These are phyloP conservation scores for Heliangelus exortis DNA, from an alignment of 2,797 vertebrate species.

Conservation along the genomic window DNA sequence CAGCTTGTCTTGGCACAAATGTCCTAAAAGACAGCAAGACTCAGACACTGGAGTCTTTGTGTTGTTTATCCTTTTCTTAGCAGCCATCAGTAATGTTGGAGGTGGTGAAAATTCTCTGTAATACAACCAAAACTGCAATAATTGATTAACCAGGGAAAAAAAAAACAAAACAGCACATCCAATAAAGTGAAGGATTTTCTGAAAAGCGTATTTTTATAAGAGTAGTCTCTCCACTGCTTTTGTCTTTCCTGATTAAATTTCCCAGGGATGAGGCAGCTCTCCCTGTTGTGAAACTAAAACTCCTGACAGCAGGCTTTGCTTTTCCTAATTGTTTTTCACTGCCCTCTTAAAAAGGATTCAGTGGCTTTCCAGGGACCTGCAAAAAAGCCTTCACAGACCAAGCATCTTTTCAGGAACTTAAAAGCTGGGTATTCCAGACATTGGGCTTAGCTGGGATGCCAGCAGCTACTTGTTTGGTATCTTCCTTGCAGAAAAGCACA, in stretches of 20 bases:
- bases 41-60: not conserved
- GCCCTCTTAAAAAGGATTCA: not conserved
- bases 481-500: not conserved
- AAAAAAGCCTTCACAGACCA: not conserved
- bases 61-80: not conserved
- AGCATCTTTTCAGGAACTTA: not conserved
- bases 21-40: not conserved
- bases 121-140: not conserved
- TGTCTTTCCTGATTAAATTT: not conserved
- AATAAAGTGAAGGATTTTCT: not conserved
- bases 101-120: not conserved
- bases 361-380: not conserved
- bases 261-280: not conserved
- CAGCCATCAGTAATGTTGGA: too few species aligned
- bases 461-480: not conserved
- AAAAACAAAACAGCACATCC: not conserved
- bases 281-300: not conserved
- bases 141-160: not conserved
- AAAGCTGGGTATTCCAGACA: not conserved
- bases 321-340: not conserved
- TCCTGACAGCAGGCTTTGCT: not conserved
- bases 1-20: not conserved
- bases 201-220: not conserved
- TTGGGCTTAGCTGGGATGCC: rapidly evolving
- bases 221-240: not conserved